Conservation (phyloP, 2,888 invertebrate species). For the Idaea dimidiata region DNA sequence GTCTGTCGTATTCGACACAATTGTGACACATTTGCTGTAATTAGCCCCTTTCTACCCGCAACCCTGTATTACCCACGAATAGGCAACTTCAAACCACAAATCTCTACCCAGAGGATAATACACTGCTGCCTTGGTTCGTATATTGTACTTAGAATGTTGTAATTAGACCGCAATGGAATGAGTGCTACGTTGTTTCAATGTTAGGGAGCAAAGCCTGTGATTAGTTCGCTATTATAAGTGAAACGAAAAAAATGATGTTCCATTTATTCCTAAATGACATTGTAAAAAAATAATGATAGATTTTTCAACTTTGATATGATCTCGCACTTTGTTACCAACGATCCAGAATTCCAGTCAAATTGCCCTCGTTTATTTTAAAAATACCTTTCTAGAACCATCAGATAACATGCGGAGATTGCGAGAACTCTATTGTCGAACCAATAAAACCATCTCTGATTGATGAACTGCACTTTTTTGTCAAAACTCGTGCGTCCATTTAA, state of each 20-base stretch:
- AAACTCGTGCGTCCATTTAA: slow-evolving; percentile 65
- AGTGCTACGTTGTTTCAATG: background rate
- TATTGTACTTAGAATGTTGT: background rate
- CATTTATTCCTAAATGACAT: slow-evolving; percentile 3
- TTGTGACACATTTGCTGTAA: slow-evolving; percentile 72
- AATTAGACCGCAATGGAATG: slow-evolving; percentile 33
- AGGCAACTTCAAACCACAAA: slow-evolving; percentile 37
- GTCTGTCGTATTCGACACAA: slow-evolving; percentile 54
- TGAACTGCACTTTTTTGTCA: slow-evolving; percentile 69
- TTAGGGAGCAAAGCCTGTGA: slow-evolving; percentile 73
- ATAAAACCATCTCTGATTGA: slow-evolving; percentile 77
- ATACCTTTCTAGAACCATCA: slow-evolving; percentile 68
- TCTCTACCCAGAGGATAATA: slow-evolving; percentile 2
- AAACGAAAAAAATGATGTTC: slow-evolving; percentile 37
- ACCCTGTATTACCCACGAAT: slow-evolving; percentile 58
- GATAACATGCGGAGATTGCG: slow-evolving; percentile 63
- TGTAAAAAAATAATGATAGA: slow-evolving; percentile 23
- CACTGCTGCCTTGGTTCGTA: slow-evolving; percentile 33
- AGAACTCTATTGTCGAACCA: slow-evolving; percentile 66
- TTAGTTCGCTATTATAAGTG: slow-evolving; percentile 70
- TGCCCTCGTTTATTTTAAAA: slow-evolving; percentile 59
- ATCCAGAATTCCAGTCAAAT: slow-evolving; percentile 38
- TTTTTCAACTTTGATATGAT: slow-evolving; percentile 30
- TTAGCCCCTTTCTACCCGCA: slow-evolving; percentile 63
- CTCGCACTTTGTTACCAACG: slow-evolving; percentile 20